Base-by-base conservation (phyloP, 2,888 invertebrate species). In the Pterobdella sp. region DNA sequence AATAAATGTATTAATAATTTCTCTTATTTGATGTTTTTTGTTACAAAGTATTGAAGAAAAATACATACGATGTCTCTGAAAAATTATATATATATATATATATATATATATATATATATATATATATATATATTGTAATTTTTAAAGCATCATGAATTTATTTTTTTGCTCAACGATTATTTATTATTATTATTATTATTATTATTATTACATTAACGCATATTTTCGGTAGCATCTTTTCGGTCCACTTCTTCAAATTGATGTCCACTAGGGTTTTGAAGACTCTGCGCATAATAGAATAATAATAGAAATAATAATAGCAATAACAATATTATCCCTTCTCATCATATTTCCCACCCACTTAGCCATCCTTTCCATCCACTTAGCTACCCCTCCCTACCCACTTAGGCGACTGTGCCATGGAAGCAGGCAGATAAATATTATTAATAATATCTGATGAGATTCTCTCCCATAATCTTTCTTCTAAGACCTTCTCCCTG, bases 241-340 rank as follows among this genome's bases (percentile, higher is more conserved):
- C 95, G 0, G 95, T 93, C 96, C 97, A 98, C 79, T 95, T 92
- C 76, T 93, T 90, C 22, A 99, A 87, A 82, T 93, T 93, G 76
- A 98, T 98, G 83, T 98, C 98, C 32, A 88, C 86, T 10, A 85
- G 83, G 0, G 88, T 88, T 78, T 88, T 82, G 75, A 83, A 83
- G 56, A 80, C 79, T 68, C 82, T 82, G 79, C 29, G 79, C 77
- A 67, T 73, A 18, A 10, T 69, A 18, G 42, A n/a, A n/a, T n/a
- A n/a, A n/a, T n/a, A n/a, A n/a, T n/a, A 22, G 7, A n/a, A 70
- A 63, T n/a, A 36, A 31, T 63, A 31, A 34, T 56, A 36, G n/a
- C 18, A 32, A 26, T 26, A 1, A 52, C 31, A 29, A 69, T 56
- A 22, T 26, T 56, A 22, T 26, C n/a, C 60, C 3, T 52, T 52